A percentile compares a stretch with the other conserved stretches of the same genome.
Evolutionary conservation across 2,888 invertebrate species (phyloP).

Genomic region (Drosophila macrospina): DNA sequence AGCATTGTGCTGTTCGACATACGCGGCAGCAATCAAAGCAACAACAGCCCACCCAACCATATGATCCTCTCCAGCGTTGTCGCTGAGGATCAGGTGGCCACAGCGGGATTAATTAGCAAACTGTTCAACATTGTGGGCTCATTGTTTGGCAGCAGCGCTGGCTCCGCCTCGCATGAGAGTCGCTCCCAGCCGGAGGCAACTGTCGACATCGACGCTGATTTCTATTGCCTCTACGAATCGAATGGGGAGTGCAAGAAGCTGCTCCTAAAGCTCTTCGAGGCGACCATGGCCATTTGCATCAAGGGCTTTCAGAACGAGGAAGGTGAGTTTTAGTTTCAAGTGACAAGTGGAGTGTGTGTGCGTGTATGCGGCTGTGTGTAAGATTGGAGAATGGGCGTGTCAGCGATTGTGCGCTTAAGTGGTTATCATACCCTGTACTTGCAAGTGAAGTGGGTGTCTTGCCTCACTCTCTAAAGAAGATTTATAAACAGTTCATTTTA

Average conservation of each 20-base stretch:
- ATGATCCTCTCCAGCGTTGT: conserved; percentile 31
- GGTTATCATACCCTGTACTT: conserved; percentile 24
- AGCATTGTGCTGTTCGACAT: conserved; percentile 83
- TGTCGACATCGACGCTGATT: conserved; percentile 63
- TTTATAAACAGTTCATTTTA: no score
- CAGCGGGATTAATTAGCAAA: conserved; percentile 70
- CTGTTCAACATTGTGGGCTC: conserved; percentile 80
- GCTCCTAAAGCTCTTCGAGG: conserved; percentile 84
- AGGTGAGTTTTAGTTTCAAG: conserved; percentile 72
- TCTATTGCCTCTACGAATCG: conserved; percentile 72
- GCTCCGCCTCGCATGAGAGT: neutral
- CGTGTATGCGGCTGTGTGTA: neutral
- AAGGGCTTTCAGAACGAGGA: conserved; percentile 82
- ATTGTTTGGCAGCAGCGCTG: conserved; percentile 67
- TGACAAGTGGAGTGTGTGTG: neutral
- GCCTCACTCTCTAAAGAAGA: no score
- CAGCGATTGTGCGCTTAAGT: conserved; percentile 57
- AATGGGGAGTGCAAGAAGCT: conserved; percentile 82
- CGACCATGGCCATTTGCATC: conserved; percentile 83
- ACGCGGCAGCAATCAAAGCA: conserved; percentile 59
- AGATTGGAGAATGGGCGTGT: conserved; percentile 20
- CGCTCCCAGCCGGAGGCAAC: conserved; percentile 26
- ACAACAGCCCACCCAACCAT: conserved; percentile 1
- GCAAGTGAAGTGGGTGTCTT: neutral
- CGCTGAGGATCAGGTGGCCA: conserved; percentile 41